phyloP scores from a whole-genome alignment of 2,113 vertebrate genomes.

The Garra rufa region DNA sequence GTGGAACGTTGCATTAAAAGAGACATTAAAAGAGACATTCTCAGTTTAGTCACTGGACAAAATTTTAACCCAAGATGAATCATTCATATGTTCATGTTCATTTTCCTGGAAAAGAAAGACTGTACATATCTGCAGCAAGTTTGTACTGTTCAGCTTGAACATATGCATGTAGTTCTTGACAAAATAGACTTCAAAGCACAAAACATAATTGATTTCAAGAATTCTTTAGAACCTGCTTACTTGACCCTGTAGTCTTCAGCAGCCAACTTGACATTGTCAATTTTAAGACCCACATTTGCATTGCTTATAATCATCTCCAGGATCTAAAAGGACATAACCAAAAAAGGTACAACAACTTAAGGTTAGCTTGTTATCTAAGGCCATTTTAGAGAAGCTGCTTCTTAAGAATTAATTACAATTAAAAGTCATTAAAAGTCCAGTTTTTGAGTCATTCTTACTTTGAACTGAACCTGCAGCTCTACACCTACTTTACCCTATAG shows the following conservation, averaged over 20 bases:
- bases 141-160: neutral
- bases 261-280: conserved; percentile 78
- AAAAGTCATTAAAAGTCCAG: neutral
- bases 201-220: neutral
- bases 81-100: neutral
- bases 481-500: neutral
- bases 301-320: conserved; percentile 75
- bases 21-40: neutral
- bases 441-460: neutral
- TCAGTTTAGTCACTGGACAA: neutral
- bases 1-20: neutral
- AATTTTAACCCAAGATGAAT: neutral
- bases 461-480: neutral
- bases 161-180: neutral
- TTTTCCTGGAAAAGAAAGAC: neutral
- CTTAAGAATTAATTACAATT: neutral
- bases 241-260: conserved; percentile 80
- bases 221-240: conserved; percentile 59
- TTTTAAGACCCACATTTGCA: conserved; percentile 73
- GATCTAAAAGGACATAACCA: conserved; percentile 64
- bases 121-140: neutral
- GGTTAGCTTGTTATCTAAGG: neutral
- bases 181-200: neutral
- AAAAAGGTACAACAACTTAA: neutral
- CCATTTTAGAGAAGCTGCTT: neutral